Evolutionary conservation across 23 tunicate genomes (phyloP).

Genomic region (Corella eumyota): DNA sequence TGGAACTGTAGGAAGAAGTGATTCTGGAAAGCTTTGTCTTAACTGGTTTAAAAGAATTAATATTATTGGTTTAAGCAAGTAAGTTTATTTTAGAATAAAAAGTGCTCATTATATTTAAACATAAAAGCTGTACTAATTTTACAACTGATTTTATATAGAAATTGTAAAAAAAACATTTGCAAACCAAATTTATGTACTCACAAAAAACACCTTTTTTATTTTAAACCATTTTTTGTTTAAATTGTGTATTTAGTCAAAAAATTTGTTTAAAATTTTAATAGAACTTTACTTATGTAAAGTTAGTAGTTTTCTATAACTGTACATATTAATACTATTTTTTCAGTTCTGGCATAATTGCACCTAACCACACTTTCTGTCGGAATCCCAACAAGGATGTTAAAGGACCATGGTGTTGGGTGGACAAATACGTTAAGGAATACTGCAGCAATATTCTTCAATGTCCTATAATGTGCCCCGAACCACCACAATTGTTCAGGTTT

Average conservation of each 20-base stretch:
- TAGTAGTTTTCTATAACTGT: background rate
- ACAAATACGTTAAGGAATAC: conserved; percentile 24
- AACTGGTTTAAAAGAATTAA: conserved; percentile 37
- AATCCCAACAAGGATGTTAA: conserved; percentile 46
- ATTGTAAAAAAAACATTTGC: too few species aligned
- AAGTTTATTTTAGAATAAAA: background rate
- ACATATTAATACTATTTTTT: background rate
- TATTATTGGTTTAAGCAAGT: conserved; percentile 5
- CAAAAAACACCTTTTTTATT: too few species aligned
- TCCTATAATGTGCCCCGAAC: conserved; percentile 24
- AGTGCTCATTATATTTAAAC: too few species aligned
- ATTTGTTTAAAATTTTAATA: background rate
- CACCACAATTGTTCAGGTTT: conserved; percentile 52
- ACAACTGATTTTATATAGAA: too few species aligned
- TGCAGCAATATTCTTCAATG: conserved; percentile 48
- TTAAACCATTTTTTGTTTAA: background rate
- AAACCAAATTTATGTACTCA: too few species aligned
- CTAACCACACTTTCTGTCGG: conserved; percentile 69
- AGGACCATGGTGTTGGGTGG: conserved; percentile 75
- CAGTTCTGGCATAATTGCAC: conserved; percentile 29
- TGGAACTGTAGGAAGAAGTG: conserved; percentile 41
- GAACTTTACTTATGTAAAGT: background rate
- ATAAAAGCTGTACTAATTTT: background rate
- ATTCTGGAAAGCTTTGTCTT: conserved; percentile 41
- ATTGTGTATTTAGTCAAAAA: background rate